Conservation (phyloP, 2,888 invertebrate species). For the Plebejus anna region DNA sequence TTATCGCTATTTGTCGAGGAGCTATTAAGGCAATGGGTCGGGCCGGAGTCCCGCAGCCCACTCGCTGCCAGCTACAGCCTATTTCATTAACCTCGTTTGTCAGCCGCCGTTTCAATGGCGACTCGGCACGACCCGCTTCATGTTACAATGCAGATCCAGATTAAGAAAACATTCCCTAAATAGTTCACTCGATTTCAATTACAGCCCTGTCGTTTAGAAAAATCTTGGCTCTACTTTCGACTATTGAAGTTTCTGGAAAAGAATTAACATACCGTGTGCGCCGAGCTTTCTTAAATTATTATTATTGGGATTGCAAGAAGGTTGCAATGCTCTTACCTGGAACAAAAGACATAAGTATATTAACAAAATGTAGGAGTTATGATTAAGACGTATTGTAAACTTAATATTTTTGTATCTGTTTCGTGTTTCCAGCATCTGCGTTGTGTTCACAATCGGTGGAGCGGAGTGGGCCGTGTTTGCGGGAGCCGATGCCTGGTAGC, state of each 20-base stretch:
- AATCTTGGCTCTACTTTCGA: background rate
- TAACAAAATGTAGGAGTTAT: background rate
- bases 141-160: constrained; percentile 14
- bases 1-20: constrained; percentile 10
- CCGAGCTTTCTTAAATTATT: background rate
- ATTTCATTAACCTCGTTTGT: constrained; percentile 19
- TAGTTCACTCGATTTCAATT: background rate
- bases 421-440: constrained; percentile 2
- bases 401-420: constrained; percentile 10
- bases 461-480: constrained; percentile 14
- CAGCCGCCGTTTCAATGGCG: constrained; percentile 1
- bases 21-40: constrained; percentile 17
- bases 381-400: background rate
- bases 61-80: constrained; percentile 1
- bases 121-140: constrained; percentile 9
- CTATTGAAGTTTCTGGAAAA: background rate
- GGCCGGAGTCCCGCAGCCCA: background rate
- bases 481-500: background rate
- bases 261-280: background rate
- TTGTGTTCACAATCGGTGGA: constrained; percentile 21
- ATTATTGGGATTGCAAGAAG: background rate
- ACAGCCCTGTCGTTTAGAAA: background rate
- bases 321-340: background rate
- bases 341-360: constrained; percentile 1
- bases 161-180: background rate